Evolutionary conservation across 2,113 vertebrate species (phyloP).

Genomic region (Phaethon lepturus): DNA sequence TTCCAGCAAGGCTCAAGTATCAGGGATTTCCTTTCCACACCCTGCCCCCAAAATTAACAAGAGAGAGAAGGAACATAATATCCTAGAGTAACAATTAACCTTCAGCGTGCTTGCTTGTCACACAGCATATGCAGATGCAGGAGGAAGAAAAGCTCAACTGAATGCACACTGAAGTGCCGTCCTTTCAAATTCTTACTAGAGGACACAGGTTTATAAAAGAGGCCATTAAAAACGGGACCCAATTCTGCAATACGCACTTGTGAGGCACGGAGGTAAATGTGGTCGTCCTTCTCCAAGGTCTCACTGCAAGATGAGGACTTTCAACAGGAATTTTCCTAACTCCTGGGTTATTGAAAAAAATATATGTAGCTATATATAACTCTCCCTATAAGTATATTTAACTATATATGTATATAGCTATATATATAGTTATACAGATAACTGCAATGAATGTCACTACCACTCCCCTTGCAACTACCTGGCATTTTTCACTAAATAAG

Average conservation of each 20-base stretch:
- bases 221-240: not conserved
- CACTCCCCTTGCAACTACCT: not conserved
- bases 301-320: not conserved
- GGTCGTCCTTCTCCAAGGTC: not conserved
- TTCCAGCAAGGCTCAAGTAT: constrained; percentile 17
- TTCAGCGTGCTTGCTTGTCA: constrained; percentile 40
- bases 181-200: not conserved
- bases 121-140: constrained; percentile 18
- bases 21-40: not conserved
- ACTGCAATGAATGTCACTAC: not conserved
- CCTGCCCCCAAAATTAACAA: constrained; percentile 7
- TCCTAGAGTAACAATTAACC: constrained; percentile 62
- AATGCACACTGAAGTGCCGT: not conserved
- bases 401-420: not conserved
- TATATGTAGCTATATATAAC: not conserved
- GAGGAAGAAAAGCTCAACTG: not conserved
- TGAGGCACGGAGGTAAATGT: not conserved
- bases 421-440: not conserved
- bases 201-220: not conserved
- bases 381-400: not conserved
- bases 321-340: not conserved
- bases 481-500: not conserved
- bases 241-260: not conserved
- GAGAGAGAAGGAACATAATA: constrained; percentile 17
- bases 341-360: not conserved